Evolutionary conservation across 1,140 invertebrate genomes (phyloP).

Genomic region (Drosophila persimilis): DNA sequence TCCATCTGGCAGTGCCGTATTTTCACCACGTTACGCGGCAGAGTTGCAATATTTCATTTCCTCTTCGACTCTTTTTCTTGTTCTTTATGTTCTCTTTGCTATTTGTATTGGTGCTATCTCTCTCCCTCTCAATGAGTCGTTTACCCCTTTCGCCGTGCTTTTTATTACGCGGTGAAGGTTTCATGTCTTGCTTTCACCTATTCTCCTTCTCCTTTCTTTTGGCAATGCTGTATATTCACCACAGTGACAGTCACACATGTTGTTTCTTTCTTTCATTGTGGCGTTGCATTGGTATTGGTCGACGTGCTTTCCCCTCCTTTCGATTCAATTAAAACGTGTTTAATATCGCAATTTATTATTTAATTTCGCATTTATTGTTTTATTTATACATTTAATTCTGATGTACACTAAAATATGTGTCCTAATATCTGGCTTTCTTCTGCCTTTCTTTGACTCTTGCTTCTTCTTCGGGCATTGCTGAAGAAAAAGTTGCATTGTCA

Average conservation of each 20-base stretch:
- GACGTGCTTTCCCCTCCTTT: too few relatives aligned
- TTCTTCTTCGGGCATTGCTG: constrained; percentile 31
- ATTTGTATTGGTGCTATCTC: constrained; percentile 17
- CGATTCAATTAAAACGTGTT: constrained; percentile 1
- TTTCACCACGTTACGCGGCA: too few relatives aligned
- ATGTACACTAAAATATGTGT: constrained; percentile 78
- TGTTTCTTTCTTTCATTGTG: too few relatives aligned
- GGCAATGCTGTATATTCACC: constrained; percentile 9
- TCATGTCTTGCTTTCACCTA: too few relatives aligned
- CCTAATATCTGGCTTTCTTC: constrained; percentile 33
- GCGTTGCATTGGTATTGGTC: background rate
- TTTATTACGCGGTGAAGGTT: background rate
- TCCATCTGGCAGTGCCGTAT: too few relatives aligned
- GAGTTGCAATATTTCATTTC: too few relatives aligned
- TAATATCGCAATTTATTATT: constrained; percentile 40
- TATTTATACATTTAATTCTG: constrained; percentile 75
- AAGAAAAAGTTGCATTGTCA: constrained; percentile 4
- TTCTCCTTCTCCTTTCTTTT: background rate
- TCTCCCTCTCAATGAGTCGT: constrained; percentile 1
- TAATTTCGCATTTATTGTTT: constrained; percentile 47
- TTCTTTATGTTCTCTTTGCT: background rate
- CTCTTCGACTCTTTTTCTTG: too few relatives aligned
- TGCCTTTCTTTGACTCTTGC: constrained; percentile 17
- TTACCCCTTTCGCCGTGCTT: background rate
- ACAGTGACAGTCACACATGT: too few relatives aligned